Evolutionary conservation across 2,888 invertebrate genomes (phyloP), one percentile per base, ranked within the genome.

Genomic region (Mystacides longicornis): DNA sequence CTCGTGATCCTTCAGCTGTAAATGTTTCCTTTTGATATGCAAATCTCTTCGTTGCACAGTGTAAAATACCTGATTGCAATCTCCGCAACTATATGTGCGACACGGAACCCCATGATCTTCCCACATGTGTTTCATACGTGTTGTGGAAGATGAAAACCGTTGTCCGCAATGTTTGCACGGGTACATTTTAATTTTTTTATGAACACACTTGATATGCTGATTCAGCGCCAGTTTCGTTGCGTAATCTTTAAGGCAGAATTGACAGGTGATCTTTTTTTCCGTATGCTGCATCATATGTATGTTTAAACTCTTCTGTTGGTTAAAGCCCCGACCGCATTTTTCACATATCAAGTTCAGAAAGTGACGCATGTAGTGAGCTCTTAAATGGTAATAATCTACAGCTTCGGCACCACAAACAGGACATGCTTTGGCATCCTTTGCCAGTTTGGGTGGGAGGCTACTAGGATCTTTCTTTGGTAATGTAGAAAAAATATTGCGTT

Each of bases 121-220:
- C n/a, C 49, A 54, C 54, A 54, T 54, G 54, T 54, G 54, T 27
- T 54, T 54, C 46, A 49, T 37, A 16, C 49, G 19, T 20, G 54
- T 45, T n/a, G 54, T 33, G 20, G 49, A 49, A 2, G 54, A 49
- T 0, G 54, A 54, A 31, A 49, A 54, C 33, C 45, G 37, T 22
- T 49, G 27, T n/a, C 49, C 27, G 22, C 54, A 54, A 19, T 54
- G 49, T 23, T 49, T 47, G 9, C 54, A 54, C 5, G 43, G 43
- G 21, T 54, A 54, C 11, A 54, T 16, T 22, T 54, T 54, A 7
- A 49, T 31, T 21, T 54, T 54, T 16, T 45, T 50, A 14, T 54
- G 54, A n/a, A 49, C 27, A 19, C 23, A 49, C n/a, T 18, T 22
- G 1, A 54, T 18, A 19, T 54, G 54, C 2, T 50, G 49, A 14